Percentiles rank a stretch among this genome's conserved stretches.
phyloP scores from a whole-genome alignment of 2,888 invertebrate genomes.

The Lottia gigantea region DNA sequence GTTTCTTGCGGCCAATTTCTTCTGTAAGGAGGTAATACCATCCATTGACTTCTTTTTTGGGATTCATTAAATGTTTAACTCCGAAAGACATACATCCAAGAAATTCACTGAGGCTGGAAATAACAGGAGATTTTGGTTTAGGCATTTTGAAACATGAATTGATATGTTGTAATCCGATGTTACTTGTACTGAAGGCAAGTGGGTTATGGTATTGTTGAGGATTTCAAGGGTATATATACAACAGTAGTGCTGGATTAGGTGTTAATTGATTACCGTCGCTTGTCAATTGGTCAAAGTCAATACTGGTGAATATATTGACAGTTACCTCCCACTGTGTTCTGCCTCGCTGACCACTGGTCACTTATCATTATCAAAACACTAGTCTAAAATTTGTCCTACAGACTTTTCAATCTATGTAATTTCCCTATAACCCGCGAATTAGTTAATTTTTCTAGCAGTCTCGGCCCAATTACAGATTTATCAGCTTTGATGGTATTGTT shows the following conservation, averaged over 20 bases:
- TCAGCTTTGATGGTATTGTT: not conserved
- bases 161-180: too few species aligned
- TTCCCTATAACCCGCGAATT: not conserved
- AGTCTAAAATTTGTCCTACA: not conserved
- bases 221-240: too few species aligned
- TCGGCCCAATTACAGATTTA: not conserved
- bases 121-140: slow-evolving; percentile 12
- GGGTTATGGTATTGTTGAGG: too few species aligned
- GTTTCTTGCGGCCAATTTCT: slow-evolving; percentile 73
- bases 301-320: slow-evolving; percentile 3
- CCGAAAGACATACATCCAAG: slow-evolving; percentile 94
- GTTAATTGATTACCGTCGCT: not conserved
- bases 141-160: not conserved
- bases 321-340: not conserved
- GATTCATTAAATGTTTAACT: slow-evolving; percentile 78
- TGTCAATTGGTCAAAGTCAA: not conserved
- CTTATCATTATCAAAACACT: slow-evolving; percentile 1
- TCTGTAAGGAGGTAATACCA: slow-evolving; percentile 81
- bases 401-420: too few species aligned
- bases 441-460: not conserved
- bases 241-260: not conserved
- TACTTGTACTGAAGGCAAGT: too few species aligned
- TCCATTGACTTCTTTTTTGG: slow-evolving; percentile 76
- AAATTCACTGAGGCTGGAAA: slow-evolving; percentile 86
- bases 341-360: not conserved